These are phyloP conservation scores for Peucedramus taeniatus DNA, from an alignment of 2,113 vertebrate species.

Conservation along the genomic window DNA sequence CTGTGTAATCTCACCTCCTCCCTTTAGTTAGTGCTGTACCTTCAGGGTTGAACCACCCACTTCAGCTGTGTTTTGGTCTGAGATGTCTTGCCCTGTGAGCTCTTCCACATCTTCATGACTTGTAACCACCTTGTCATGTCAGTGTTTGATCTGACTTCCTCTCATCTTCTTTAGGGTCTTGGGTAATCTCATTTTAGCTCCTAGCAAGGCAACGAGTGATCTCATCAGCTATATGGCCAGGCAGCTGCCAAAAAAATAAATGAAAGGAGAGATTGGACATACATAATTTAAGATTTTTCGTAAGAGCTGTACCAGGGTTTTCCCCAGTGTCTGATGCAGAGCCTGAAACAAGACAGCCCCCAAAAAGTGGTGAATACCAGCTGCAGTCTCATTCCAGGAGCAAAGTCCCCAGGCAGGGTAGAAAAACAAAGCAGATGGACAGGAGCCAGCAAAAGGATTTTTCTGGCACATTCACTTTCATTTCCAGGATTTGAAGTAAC, in stretches of 20 bases:
- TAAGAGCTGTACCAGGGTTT: neutral
- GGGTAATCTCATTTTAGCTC: neutral
- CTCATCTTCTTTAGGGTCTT: neutral
- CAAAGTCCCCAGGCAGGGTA: neutral
- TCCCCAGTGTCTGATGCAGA: neutral
- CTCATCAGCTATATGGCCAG: neutral
- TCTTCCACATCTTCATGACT: neutral
- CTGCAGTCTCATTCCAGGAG: neutral
- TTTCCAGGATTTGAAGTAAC: slow-evolving; percentile 24
- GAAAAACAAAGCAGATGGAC: neutral
- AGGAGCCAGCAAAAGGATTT: neutral
- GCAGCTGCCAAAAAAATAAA: slow-evolving; percentile 17
- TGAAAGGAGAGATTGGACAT: neutral
- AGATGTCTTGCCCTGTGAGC: accelerated
- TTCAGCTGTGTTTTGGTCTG: neutral
- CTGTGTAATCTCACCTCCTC: neutral
- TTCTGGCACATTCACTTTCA: neutral
- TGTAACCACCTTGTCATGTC: neutral
- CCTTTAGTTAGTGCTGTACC: neutral
- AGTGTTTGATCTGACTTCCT: neutral
- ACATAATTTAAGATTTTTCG: neutral
- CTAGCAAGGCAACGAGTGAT: neutral
- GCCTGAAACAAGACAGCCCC: neutral
- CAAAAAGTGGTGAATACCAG: neutral
- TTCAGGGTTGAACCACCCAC: neutral